Evolutionary conservation across 2,113 vertebrate genomes (phyloP), one percentile per base, ranked within the genome.

Genomic region (Picathartes gymnocephalus): DNA sequence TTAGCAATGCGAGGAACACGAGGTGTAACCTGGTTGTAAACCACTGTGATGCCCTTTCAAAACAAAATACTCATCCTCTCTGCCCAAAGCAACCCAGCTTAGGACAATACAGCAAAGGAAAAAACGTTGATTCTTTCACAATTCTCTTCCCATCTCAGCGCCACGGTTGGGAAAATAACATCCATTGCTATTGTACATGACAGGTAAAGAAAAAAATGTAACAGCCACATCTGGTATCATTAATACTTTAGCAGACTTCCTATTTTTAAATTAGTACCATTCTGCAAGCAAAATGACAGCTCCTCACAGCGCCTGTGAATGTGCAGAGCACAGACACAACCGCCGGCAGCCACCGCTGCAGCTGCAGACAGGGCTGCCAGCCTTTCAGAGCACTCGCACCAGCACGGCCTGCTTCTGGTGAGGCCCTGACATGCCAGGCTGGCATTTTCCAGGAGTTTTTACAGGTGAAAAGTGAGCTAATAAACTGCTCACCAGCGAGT

Each of bases 201-300:
- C 95, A 95, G 83, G 87, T 88, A 88, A 80, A 81, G 60, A 44
- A 79, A 95, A 92, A 82, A 89, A 66, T 3, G 27, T 57, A 90
- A 93, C 94, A 96, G 80, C 48, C 91, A 82, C 93, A 96, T 97
- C 96, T 97, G 94, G 91, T 94, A 94, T 96, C 95, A 95, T 97
- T 94, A 96, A 97, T 97, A 93, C 96, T 97, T 95, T 48, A 94
- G 92, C 92, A 95, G 93, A 91, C 56, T 94, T 96, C 86, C 88
- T 90, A 93, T 96, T 92, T 97, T 86, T 95, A 97, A 93, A 96
- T 93, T 95, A 92, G 90, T 86, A 96, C 53, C 90, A 64, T 89
- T 95, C 93, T 90, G 84, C 81, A 88, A 86, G 91, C 89, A 95
- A 92, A 93, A 89, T 90, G 89, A 97, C 93, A 97, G 96, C 81